These are phyloP conservation scores for Molanna angustata DNA, from an alignment of 2,888 invertebrate species.

Conservation along the genomic window DNA sequence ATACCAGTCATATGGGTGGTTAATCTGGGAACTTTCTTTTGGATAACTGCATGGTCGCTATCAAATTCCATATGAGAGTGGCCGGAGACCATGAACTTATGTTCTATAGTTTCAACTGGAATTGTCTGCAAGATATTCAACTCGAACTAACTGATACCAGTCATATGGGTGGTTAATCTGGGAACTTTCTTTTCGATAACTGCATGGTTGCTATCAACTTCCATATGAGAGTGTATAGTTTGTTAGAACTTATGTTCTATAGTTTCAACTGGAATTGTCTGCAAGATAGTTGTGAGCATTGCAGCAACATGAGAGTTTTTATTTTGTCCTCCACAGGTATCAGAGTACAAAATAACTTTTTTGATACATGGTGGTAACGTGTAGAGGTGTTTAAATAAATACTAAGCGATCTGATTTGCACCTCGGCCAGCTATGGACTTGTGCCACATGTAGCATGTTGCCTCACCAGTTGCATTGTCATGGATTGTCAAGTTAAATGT, in stretches of 20 bases:
- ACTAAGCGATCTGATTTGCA: conserved; percentile 34
- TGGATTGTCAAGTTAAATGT: conserved; percentile 22
- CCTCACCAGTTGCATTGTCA: conserved; percentile 22
- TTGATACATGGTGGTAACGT: conserved; percentile 6
- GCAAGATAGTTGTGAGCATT: conserved; percentile 32
- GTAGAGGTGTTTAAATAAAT: conserved; percentile 26
- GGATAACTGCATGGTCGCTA: no score
- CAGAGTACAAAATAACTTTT: conserved; percentile 23
- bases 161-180: conserved; percentile 24
- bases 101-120: no score
- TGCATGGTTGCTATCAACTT: conserved; percentile 30
- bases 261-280: conserved; percentile 17
- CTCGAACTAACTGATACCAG: no score
- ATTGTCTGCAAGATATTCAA: no score
- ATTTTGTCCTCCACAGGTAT: conserved; percentile 33
- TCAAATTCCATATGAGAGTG: no score
- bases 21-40: not conserved
- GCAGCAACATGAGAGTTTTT: conserved; percentile 32
- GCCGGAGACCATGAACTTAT: no score
- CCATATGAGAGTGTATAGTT: conserved; percentile 30
- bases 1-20: not conserved
- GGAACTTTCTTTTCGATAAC: conserved; percentile 27
- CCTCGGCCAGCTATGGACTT: conserved; percentile 30
- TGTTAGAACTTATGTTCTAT: conserved; percentile 32
- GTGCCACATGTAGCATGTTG: conserved; percentile 30